Base-by-base conservation (phyloP, 2,113 vertebrate genomes). In the Pelmatolapia mariae region DNA sequence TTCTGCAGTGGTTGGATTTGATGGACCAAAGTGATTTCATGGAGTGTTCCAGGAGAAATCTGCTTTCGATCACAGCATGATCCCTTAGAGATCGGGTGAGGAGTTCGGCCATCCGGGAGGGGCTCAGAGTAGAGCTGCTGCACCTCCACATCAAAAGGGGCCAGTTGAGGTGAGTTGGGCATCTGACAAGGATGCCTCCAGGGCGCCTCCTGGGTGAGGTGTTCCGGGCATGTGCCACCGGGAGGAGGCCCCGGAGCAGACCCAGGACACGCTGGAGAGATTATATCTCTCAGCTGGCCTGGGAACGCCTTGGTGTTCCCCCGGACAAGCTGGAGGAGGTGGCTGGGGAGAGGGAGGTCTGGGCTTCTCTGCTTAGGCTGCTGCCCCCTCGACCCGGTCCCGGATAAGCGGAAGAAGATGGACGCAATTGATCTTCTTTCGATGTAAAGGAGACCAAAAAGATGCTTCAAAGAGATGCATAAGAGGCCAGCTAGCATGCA, bases 141-240 rank as follows among this genome's bases (percentile, higher is more conserved):
- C 5, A 10, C 15, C 57, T 61, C 26, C 57, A 61, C 26, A 61
- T 61, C 57, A 0, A 61, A 31, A 59, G 56, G 26, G 5, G 13
- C 26, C 56, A 59, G 56, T 31, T 59, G 15, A 59, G 56, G 3
- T 1, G 54, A 3, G 26, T 26, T 1, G 5, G 56, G 8, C 1
- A 59, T 31, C 56, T 18, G 2, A 31, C 56, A 59, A 59, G 26
- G 26, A 59, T 31, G 26, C 56, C 4, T 29, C 56, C 0, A 1
- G 0, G 54, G 0, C 0, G 3, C 54, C 24, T 57, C 54, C 54
- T 59, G 0, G 24, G 13, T 16, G 56, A 59, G 24, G 8, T 59
- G 54, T 56, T 56, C 22, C 0, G 0, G 22, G 53, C 53, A 56
- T 56, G 56, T 29, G 0, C 24, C 0, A 59, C 56, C 2, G 0